Base-by-base conservation (phyloP, 2,797 vertebrate species). In the Cygnus olor region DNA sequence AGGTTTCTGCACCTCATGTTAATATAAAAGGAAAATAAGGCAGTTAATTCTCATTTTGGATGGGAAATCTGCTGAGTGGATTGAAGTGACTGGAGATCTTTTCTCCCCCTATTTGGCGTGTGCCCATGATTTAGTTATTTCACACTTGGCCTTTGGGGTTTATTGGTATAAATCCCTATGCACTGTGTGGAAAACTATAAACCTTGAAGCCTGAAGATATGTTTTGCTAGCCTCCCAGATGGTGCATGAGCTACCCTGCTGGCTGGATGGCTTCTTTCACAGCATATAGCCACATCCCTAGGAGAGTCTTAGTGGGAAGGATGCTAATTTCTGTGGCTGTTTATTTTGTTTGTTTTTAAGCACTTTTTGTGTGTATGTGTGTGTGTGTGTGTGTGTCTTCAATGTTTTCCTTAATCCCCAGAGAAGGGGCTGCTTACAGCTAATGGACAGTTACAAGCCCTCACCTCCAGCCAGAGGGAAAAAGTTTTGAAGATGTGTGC, bases 81-180 rank as follows among this genome's bases (percentile, higher is more conserved):
- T 53, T 80, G 72, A 76, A 91, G 47, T 42, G 81, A 38, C n/a
- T 68, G 61, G 27, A 82, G n/a, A 32, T 22, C 49, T 53, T 12
- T 9, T 7, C 27, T 11, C 21, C 5, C 11, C 9, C 22, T 4
- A 3, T 57, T 64, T 78, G 82, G 20, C 15, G 25, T 0, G 4
- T 80, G 45, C 32, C 19, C 4, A 3, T 11, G 17, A 69, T 82
- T 49, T 47, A 72, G 38, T 47, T 76, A 66, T 73, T 89, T 88
- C 73, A 56, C 77, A 47, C 38, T 72, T 44, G 36, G 58, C 42
- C 72, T 93, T 63, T 74, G 86, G 91, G 83, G 81, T 64, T 80
- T 58, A 61, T 21, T 49, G 63, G n/a, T 74, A 71, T 65, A 90
- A 96, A 94, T 82, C 68, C 69, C 71, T 54, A 78, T 54, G 57